phyloP scores from a whole-genome alignment of 1,140 invertebrate species.

The Apis dorsata region DNA sequence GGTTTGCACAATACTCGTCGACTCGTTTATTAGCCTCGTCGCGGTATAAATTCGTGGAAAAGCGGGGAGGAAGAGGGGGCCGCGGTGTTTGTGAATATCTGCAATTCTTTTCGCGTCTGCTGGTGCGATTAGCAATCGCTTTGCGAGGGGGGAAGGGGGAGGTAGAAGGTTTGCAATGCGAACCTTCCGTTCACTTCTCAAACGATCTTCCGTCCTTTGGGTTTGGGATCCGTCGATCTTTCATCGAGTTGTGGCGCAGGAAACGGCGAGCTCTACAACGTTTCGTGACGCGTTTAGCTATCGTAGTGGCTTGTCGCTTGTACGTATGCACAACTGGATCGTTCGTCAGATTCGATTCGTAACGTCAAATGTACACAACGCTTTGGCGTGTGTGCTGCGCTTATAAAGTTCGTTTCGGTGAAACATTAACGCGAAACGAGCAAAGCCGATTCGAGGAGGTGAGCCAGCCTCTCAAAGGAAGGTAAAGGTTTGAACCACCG shows the following conservation, averaged over 20 bases:
- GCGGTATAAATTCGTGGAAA: not conserved
- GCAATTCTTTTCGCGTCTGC: slow-evolving; percentile 41
- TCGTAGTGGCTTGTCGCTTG: too few species aligned
- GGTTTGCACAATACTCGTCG: slow-evolving; percentile 6
- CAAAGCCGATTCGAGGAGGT: slow-evolving; percentile 51
- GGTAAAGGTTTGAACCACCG: slow-evolving; percentile 38
- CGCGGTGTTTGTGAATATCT: slow-evolving; percentile 31
- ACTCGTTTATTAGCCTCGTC: slow-evolving; percentile 27
- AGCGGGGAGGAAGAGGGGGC: not conserved
- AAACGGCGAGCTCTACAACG: not conserved
- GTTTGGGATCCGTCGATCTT: slow-evolving; percentile 39
- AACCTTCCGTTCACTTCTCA: not conserved
- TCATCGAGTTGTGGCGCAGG: not conserved
- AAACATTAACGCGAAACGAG: slow-evolving; percentile 58
- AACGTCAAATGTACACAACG: too few species aligned
- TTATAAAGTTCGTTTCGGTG: slow-evolving; percentile 43
- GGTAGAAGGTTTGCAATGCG: not conserved
- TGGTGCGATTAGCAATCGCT: slow-evolving; percentile 32
- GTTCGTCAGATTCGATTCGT: not conserved
- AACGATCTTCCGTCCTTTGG: slow-evolving; percentile 33
- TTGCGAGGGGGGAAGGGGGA: not conserved
- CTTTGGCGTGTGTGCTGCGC: not conserved
- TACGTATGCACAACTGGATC: not conserved
- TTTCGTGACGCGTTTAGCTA: not conserved
- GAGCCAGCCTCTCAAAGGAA: slow-evolving; percentile 38